A percentile compares a stretch with the other conserved stretches of the same genome.
Evolutionary conservation across 1,140 invertebrate species (phyloP).

Genomic region (Acromyrmex echinatior): DNA sequence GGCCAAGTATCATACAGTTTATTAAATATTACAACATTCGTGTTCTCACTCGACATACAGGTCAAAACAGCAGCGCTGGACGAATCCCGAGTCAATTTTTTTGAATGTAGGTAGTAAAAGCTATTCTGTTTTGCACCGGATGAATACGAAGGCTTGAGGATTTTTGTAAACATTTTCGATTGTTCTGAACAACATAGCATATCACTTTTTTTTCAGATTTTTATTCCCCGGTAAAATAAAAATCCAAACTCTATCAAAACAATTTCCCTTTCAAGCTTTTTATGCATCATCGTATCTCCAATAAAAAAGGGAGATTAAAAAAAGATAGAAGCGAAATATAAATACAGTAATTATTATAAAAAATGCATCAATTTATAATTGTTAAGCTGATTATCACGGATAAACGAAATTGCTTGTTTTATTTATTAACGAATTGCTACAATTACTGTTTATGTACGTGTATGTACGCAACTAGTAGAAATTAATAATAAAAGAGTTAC

Average conservation of each 20-base stretch:
- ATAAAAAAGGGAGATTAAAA: slow-evolving; percentile 1
- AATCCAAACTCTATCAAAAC: slow-evolving; percentile 56
- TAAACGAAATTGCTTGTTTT: background rate
- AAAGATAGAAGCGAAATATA: background rate
- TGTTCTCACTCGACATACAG: background rate
- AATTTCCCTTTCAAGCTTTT: slow-evolving; percentile 53
- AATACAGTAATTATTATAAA: background rate
- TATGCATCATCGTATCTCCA: slow-evolving; percentile 28
- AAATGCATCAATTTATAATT: slow-evolving; percentile 1
- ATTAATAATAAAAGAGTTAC: background rate
- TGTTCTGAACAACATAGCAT: slow-evolving; percentile 55
- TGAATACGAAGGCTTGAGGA: slow-evolving; percentile 40
- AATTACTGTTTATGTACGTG: background rate
- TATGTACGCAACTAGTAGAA: background rate
- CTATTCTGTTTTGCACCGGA: background rate
- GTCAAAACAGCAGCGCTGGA: background rate
- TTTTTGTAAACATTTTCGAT: slow-evolving; percentile 57
- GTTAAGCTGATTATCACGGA: background rate
- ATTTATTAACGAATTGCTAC: background rate
- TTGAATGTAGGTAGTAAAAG: slow-evolving; percentile 18
- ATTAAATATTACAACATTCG: slow-evolving; percentile 5
- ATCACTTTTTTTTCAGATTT: slow-evolving; percentile 55
- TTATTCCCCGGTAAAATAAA: slow-evolving; percentile 52
- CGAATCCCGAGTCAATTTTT: slow-evolving; percentile 36
- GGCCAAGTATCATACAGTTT: background rate